Percentiles rank a stretch among this genome's conserved stretches.
phyloP scores from a whole-genome alignment of 1,140 invertebrate genomes.

The Gonioctena quinquepunctata region DNA sequence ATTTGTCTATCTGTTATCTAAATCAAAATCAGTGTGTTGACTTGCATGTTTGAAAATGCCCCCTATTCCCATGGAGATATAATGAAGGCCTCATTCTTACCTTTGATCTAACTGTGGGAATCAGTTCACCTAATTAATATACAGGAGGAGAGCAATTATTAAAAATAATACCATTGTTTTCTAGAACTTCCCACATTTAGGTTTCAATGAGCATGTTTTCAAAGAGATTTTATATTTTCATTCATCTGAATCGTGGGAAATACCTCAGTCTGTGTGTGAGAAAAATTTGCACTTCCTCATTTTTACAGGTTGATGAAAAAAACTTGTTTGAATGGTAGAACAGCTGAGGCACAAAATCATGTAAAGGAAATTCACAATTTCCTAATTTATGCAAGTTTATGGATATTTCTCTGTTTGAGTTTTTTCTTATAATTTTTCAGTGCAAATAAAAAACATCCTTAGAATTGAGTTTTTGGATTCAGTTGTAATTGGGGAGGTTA shows the following conservation, averaged over 20 bases:
- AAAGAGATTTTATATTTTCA: slow-evolving; percentile 40
- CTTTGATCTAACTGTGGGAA: slow-evolving; percentile 39
- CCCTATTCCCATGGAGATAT: slow-evolving; percentile 25
- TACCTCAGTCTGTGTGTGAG: slow-evolving; percentile 28
- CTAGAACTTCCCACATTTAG: slow-evolving; percentile 41
- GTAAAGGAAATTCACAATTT: too few species aligned
- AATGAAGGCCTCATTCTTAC: slow-evolving; percentile 27
- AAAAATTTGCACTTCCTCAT: slow-evolving; percentile 32
- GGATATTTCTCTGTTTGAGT: too few species aligned
- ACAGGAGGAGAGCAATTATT: slow-evolving; percentile 50
- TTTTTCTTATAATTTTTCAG: background rate
- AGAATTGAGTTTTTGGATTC: too few species aligned
- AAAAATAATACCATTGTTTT: slow-evolving; percentile 51
- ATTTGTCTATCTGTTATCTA: background rate
- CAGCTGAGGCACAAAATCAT: too few species aligned
- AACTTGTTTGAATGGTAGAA: background rate
- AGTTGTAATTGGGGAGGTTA: too few species aligned
- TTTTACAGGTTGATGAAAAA: background rate
- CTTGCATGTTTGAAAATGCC: slow-evolving; percentile 8
- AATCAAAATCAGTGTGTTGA: slow-evolving; percentile 14
- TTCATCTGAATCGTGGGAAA: slow-evolving; percentile 36
- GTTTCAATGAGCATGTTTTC: slow-evolving; percentile 41
- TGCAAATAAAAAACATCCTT: background rate
- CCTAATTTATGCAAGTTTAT: too few species aligned
- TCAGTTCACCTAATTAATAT: slow-evolving; percentile 50